Evolutionary conservation across 2,797 vertebrate species (phyloP), one percentile per base, ranked within the genome.

Genomic region (Heterohyrax brucei): DNA sequence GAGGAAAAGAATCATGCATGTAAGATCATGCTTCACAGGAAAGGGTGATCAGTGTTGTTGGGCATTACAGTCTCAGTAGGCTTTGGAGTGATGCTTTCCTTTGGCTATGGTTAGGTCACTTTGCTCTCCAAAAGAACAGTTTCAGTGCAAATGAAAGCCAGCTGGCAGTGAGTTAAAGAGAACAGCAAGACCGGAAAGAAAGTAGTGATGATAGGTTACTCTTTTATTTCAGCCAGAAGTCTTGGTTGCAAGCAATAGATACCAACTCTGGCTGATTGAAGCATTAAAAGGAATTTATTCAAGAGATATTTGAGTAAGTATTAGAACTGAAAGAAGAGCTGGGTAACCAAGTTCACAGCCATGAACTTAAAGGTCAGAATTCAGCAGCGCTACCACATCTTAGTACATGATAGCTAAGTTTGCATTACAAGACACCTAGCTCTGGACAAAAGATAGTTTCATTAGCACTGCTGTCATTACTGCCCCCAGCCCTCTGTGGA

Each of bases 211-310:
- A 46, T 12, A 81, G 28, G 19, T 10, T 62, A 61, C 39, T 94
- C 62, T 73, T 89, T 80, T 53, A 85, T 90, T 91, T 92, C 82
- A 61, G 21, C 61, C 75, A 76, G 80, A 21, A 68, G 85, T 91
- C 70, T 88, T 78, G 92, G 30, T 72, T 81, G 44, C 12, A 62
- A 88, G 78, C 44, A 94, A 70, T 28, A 62, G 75, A 96, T 81
- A 86, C 19, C 70, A 78, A 66, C 26, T 81, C 78, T 91, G 75
- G 22, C 53, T 88, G 56, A 78, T 4, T n/a, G 68, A 84, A 78
- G 24, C 22, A 72, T 10, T 14, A 79, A 73, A 96, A 72, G 5
- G 8, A 53, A 83, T 59, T 87, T 64, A 26, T 72, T 93, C 21
- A 73, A 76, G 82, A 13, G 44, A 30, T 19, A 70, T 1, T 1